Evolutionary conservation across 92 coral and sea anemone genomes (phyloP).

Genomic region (Pocillopora grandis): DNA sequence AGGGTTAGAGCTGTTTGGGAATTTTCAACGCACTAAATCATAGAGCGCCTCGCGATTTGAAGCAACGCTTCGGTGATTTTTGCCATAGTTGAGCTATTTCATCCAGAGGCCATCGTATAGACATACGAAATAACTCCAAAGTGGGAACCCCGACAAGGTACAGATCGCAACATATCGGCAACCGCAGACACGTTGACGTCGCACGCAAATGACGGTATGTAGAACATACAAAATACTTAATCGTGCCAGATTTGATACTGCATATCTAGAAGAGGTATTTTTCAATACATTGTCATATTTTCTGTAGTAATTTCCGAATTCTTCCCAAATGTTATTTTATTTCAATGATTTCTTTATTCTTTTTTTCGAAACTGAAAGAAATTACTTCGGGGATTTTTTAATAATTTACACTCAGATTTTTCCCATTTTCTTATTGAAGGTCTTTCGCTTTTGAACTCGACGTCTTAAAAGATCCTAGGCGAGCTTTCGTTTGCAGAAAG

Average conservation of each 20-base stretch:
- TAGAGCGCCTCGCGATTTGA: constrained; percentile 19
- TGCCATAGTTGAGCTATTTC: constrained; percentile 33
- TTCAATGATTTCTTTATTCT: too few relatives aligned
- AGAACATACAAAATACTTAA: too few relatives aligned
- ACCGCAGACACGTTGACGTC: neutral
- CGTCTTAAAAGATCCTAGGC: neutral
- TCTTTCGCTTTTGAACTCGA: constrained; percentile 10
- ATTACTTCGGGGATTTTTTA: neutral
- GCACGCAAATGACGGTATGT: neutral
- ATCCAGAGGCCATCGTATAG: constrained; percentile 25
- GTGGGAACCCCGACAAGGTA: constrained; percentile 1
- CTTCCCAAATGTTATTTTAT: too few relatives aligned
- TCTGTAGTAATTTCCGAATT: too few relatives aligned
- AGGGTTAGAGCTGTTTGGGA: neutral
- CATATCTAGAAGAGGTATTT: too few relatives aligned
- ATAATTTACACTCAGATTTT: neutral
- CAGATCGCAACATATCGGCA: neutral
- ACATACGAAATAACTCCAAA: constrained; percentile 34
- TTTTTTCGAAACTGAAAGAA: constrained; percentile 27
- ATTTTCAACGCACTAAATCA: constrained; percentile 32
- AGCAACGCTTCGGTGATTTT: constrained; percentile 23
- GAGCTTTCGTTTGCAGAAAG: neutral
- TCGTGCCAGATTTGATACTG: too few relatives aligned
- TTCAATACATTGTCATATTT: too few relatives aligned
- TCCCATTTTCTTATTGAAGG: neutral